Base-by-base conservation (phyloP, 35 echinoderm and acorn worm species). In the Apostichopus californicus region DNA sequence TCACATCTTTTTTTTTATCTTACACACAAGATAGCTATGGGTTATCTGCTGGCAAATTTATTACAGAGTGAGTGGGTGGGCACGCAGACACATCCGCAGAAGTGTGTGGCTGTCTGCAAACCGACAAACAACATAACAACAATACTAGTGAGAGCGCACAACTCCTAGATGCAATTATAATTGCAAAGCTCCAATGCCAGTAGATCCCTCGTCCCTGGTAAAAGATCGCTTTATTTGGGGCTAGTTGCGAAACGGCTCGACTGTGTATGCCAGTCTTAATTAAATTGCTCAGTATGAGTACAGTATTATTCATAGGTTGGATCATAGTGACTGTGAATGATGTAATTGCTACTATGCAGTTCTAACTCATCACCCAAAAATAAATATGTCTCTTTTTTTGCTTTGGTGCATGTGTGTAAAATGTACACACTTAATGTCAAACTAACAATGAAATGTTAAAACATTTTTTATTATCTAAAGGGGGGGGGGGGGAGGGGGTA, bases 111-210 rank as follows among this genome's bases (percentile, higher is more conserved):
- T 75, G 71, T 75, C 71, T 75, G 71, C 17, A 75, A 22, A 75
- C 12, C 71, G 17, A 14, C 20, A 75, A 75, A 18, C 14, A 75
- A 75, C 2, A 18, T 13, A 75, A 18, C 64, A 68, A 18, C 64
- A 68, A 68, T 14, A 68, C 8, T 68, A 22, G 6, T 20, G 71
- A 20, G 71, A 75, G 71, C 14, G 6, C 14, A 20, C n/a, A 18
- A 75, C 71, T 18, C n/a, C 14, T 18, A 75, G 21, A 75, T 75
- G 71, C 24, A 85, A 85, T 85, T 58, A 85, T 85, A 85, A 85
- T 85, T 85, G 56, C 81, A 85, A 83, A 18, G 56, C 54, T 58
- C 9, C 54, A 56, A 18, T 55, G 25, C n/a, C 26, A 83, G 46
- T 15, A 8, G 52, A 58, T 23, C 71, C 6, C 81, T 18, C 55